Conservation (phyloP, 2,113 vertebrate species). For the Pimephales promelas region DNA sequence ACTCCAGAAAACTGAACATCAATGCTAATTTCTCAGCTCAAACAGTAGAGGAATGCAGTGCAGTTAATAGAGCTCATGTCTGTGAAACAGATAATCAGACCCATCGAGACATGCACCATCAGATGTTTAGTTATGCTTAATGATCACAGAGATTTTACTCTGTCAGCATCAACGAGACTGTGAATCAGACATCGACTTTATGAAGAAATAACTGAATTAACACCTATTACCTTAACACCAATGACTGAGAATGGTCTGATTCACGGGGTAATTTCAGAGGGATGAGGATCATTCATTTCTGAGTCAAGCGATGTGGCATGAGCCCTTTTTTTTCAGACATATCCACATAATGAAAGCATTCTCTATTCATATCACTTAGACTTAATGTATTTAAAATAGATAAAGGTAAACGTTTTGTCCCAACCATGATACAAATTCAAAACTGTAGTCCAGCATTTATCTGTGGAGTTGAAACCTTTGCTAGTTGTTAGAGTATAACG, state of each 20-base stretch:
- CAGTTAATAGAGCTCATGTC: background rate
- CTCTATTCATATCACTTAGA: background rate
- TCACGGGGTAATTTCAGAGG: conserved; percentile 5
- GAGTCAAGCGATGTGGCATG: background rate
- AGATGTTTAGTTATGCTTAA: background rate
- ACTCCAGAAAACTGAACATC: background rate
- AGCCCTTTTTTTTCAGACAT: conserved; percentile 4
- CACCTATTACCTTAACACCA: too few species aligned
- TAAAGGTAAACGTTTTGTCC: background rate
- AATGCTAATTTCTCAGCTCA: background rate
- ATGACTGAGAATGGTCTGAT: background rate
- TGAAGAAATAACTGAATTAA: background rate
- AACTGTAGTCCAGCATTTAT: background rate
- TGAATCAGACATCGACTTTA: background rate
- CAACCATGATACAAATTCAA: background rate
- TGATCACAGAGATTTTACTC: background rate
- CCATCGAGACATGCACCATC: background rate
- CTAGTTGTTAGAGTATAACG: background rate
- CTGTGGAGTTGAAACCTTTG: background rate
- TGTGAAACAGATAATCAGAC: conserved; percentile 6
- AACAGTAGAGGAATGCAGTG: conserved; percentile 2
- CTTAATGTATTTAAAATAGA: background rate
- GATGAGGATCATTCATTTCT: conserved; percentile 20
- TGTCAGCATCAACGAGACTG: background rate
- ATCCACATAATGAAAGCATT: background rate